Evolutionary conservation across 2,113 vertebrate species (phyloP).

Genomic region (Dipodomys spectabilis): DNA sequence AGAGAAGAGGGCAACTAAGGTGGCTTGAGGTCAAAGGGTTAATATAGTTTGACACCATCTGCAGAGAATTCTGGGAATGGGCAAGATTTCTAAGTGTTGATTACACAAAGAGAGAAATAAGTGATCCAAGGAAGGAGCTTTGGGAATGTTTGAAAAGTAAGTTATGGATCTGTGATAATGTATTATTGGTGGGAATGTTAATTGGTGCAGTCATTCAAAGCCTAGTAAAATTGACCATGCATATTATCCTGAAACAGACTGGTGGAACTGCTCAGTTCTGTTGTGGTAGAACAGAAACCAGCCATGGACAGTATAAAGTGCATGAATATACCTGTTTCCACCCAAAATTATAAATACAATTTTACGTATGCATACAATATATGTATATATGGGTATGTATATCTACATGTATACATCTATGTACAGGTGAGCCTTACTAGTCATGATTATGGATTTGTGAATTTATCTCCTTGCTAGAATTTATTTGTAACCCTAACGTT

Average conservation of each 20-base stretch:
- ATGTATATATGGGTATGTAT: too few species aligned
- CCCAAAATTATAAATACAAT: neutral
- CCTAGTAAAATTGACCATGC: neutral
- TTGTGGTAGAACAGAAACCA: neutral
- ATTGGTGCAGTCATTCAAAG: neutral
- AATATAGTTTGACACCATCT: neutral
- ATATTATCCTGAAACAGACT: neutral
- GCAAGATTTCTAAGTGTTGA: neutral
- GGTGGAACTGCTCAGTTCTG: neutral
- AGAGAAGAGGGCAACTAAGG: neutral
- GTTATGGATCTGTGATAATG: neutral
- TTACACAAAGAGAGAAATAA: neutral
- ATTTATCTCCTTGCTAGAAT: neutral
- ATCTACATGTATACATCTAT: neutral
- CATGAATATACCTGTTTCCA: neutral
- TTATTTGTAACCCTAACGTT: neutral
- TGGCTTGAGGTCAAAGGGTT: neutral
- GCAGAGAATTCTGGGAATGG: neutral
- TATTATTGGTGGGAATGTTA: neutral
- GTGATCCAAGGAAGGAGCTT: constrained; percentile 18
- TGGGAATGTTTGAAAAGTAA: constrained; percentile 6
- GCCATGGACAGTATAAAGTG: neutral
- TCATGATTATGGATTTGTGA: neutral
- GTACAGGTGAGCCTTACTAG: neutral
- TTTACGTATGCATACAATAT: neutral